Evolutionary conservation across 92 coral and sea anemone species (phyloP).

Genomic region (Heliopora coerulea): DNA sequence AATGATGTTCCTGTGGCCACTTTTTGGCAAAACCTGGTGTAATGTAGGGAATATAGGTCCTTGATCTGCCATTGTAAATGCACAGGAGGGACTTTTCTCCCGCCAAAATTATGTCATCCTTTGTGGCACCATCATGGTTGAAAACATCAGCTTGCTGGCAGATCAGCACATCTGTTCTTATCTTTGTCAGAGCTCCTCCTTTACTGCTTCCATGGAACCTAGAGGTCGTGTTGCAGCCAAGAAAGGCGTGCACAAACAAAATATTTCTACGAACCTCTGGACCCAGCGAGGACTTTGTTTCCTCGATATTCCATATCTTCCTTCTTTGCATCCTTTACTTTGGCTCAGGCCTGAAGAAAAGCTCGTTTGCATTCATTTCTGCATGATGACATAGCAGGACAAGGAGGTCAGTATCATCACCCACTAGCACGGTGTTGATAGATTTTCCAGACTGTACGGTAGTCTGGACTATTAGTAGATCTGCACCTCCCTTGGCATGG

Average conservation of each 20-base stretch:
- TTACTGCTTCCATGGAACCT: too few relatives aligned
- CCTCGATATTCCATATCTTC: slow-evolving; percentile 4
- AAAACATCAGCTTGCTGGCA: too few relatives aligned
- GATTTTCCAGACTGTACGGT: slow-evolving; percentile 15
- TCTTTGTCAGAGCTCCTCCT: too few relatives aligned
- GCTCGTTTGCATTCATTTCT: not conserved
- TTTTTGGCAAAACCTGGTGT: too few relatives aligned
- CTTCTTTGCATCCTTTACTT: not conserved
- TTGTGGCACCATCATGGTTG: too few relatives aligned
- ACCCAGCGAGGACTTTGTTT: not conserved
- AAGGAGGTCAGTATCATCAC: slow-evolving; percentile 18
- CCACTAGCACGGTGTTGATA: slow-evolving; percentile 7
- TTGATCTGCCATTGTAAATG: too few relatives aligned
- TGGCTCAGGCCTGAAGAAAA: slow-evolving; percentile 18
- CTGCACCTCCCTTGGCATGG: slow-evolving; percentile 23
- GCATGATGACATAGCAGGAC: not conserved
- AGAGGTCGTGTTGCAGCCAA: slow-evolving; percentile 17
- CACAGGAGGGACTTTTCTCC: too few relatives aligned
- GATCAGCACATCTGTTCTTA: too few relatives aligned
- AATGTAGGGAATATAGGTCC: too few relatives aligned
- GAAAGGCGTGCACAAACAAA: slow-evolving; percentile 37
- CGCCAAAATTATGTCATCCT: too few relatives aligned
- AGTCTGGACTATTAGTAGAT: slow-evolving; percentile 1
- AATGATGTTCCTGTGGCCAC: too few relatives aligned
- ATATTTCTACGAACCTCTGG: not conserved